These are phyloP conservation scores for Hypanus sabinus DNA, from an alignment of 2,113 vertebrate genomes.

Conservation along the genomic window DNA sequence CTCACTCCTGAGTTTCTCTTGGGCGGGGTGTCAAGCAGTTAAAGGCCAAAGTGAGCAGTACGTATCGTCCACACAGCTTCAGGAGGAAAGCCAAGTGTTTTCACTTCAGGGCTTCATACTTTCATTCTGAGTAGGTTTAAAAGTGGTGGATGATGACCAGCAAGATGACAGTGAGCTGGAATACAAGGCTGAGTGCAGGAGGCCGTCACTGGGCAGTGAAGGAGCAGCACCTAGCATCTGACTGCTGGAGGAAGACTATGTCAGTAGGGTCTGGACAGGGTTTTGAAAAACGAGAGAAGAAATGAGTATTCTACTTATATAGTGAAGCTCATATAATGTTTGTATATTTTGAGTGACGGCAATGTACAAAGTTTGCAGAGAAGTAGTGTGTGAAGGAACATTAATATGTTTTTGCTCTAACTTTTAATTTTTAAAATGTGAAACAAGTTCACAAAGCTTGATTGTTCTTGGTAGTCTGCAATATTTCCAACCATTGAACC, in stretches of 20 bases:
- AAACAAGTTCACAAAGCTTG: not conserved
- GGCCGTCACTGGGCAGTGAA: not conserved
- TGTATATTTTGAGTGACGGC: not conserved
- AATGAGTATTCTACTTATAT: not conserved
- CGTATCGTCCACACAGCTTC: too few relatives aligned
- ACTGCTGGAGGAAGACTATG: not conserved
- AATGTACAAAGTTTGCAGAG: not conserved
- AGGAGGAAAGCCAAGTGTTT: not conserved
- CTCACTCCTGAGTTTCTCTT: not conserved
- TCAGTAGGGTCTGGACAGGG: not conserved
- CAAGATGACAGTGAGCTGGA: not conserved
- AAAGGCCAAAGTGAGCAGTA: not conserved
- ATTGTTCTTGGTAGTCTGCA: not conserved
- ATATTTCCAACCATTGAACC: not conserved
- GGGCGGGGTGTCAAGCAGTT: not conserved
- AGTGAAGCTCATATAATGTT: not conserved
- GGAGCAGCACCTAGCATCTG: not conserved
- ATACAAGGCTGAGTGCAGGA: not conserved
- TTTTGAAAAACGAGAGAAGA: too few relatives aligned
- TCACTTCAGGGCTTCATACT: not conserved
- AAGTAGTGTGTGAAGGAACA: not conserved
- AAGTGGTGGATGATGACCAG: not conserved
- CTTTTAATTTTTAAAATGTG: not conserved
- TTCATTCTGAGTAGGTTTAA: not conserved
- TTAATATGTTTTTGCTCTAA: not conserved